phyloP scores from a whole-genome alignment of 1,140 invertebrate species.

The Drosophila mauritiana region DNA sequence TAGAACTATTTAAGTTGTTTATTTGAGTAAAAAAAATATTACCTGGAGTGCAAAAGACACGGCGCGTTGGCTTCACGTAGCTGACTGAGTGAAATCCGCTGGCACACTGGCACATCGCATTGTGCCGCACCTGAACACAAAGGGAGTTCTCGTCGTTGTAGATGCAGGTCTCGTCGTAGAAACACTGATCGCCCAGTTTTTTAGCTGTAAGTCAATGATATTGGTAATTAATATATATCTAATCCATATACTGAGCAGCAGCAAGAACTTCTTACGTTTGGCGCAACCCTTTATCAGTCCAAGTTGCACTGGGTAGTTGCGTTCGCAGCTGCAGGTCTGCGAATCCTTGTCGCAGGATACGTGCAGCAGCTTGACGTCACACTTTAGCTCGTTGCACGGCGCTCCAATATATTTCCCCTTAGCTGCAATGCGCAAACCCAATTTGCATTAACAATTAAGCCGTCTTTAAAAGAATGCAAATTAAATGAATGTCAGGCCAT shows the following conservation, averaged over 20 bases:
- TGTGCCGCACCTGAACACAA: constrained; percentile 92
- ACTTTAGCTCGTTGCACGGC: constrained; percentile 89
- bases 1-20: background rate
- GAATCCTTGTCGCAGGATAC: constrained; percentile 90
- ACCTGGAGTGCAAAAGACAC: constrained; percentile 93
- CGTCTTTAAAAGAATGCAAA: background rate
- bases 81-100: constrained; percentile 91
- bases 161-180: constrained; percentile 91
- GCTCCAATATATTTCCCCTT: constrained; percentile 90
- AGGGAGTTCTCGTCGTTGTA: constrained; percentile 91
- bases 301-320: constrained; percentile 90
- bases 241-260: background rate
- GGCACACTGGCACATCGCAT: constrained; percentile 93
- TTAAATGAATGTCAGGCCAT: background rate
- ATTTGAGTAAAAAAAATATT: background rate
- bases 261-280: constrained; percentile 88
- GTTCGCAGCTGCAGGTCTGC: constrained; percentile 90
- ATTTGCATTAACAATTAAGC: constrained; percentile 30
- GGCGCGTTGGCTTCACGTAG: constrained; percentile 89
- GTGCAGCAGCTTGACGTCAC: constrained; percentile 89
- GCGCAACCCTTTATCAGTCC: constrained; percentile 90
- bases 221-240: no score
- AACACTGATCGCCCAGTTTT: constrained; percentile 93
- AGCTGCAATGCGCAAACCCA: constrained; percentile 83
- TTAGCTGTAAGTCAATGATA: constrained; percentile 86